Percentiles rank a stretch among this genome's conserved stretches.
Conservation (phyloP, 2,113 vertebrate species). For the Dendropsophus ebraccatus region DNA sequence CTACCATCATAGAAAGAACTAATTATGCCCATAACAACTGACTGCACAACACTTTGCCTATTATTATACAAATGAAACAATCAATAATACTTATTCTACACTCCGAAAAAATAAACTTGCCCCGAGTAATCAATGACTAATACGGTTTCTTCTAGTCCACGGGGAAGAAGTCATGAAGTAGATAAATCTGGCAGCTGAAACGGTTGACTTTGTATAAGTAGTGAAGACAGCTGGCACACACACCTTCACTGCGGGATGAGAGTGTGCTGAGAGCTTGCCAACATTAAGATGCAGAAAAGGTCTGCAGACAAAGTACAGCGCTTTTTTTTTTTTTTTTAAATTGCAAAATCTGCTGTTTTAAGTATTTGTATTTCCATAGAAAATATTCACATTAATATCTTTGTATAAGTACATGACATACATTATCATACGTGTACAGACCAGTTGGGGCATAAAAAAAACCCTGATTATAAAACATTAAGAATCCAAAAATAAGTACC, state of each 20-base stretch:
- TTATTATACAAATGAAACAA: slow-evolving; percentile 30
- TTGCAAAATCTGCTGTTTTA: no score
- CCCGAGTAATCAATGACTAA: neutral
- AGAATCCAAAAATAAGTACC: no score
- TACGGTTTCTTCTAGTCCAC: neutral
- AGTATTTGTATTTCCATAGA: no score
- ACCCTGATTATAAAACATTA: no score
- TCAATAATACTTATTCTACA: slow-evolving; percentile 39
- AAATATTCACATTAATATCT: no score
- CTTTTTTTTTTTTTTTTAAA: neutral
- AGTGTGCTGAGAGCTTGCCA: slow-evolving; percentile 54
- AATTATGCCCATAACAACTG: neutral
- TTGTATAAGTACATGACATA: no score
- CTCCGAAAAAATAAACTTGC: neutral
- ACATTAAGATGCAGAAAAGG: slow-evolving; percentile 52
- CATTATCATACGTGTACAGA: no score
- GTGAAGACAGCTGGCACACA: slow-evolving; percentile 56
- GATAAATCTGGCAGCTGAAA: slow-evolving; percentile 34
- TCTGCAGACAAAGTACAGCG: slow-evolving; percentile 38
- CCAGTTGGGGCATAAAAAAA: no score
- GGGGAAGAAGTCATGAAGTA: slow-evolving; percentile 1
- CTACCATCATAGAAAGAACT: neutral
- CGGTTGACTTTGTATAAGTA: slow-evolving; percentile 30
- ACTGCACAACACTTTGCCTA: slow-evolving; percentile 12
- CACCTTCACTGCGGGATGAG: slow-evolving; percentile 59